Percentiles rank a stretch among this genome's conserved stretches.
Conservation (phyloP, 2,888 invertebrate species). For the Drosophila hamatofila region DNA sequence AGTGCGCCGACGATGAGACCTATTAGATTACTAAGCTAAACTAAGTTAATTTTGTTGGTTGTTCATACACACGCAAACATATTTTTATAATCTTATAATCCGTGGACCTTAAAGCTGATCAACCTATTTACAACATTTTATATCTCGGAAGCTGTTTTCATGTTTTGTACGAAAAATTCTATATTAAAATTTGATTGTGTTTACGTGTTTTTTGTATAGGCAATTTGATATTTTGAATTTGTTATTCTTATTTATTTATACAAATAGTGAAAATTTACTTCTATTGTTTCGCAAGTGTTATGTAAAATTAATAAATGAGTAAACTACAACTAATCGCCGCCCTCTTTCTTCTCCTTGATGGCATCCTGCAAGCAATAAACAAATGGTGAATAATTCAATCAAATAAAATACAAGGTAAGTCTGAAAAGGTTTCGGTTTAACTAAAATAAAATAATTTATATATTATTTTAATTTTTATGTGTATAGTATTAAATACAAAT, state of each 20-base stretch:
- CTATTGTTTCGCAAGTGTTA: slow-evolving; percentile 49
- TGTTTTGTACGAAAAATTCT: slow-evolving; percentile 22
- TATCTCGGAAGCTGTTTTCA: slow-evolving; percentile 41
- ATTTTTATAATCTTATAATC: slow-evolving; percentile 13
- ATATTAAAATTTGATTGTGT: slow-evolving; percentile 39
- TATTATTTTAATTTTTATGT: no score
- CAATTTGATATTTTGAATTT: slow-evolving; percentile 49
- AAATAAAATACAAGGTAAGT: neutral
- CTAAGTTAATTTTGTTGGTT: slow-evolving; percentile 45
- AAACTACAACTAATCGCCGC: slow-evolving; percentile 88
- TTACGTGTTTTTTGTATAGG: slow-evolving; percentile 20
- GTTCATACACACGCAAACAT: slow-evolving; percentile 17
- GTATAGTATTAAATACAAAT: no score
- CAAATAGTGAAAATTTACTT: slow-evolving; percentile 49
- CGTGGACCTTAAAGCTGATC: slow-evolving; percentile 27
- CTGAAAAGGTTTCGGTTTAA: neutral
- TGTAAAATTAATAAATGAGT: slow-evolving; percentile 36
- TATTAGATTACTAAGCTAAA: slow-evolving; percentile 58
- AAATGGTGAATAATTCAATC: neutral
- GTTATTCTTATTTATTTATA: slow-evolving; percentile 67
- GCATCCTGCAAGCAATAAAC: slow-evolving; percentile 88
- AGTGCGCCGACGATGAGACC: slow-evolving; percentile 91
- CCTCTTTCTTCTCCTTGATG: slow-evolving; percentile 94
- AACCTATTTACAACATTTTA: slow-evolving; percentile 16
- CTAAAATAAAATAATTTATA: neutral